Evolutionary conservation across 2,797 vertebrate genomes (phyloP), one percentile per base, ranked within the genome.

Genomic region (Falco peregrinus): DNA sequence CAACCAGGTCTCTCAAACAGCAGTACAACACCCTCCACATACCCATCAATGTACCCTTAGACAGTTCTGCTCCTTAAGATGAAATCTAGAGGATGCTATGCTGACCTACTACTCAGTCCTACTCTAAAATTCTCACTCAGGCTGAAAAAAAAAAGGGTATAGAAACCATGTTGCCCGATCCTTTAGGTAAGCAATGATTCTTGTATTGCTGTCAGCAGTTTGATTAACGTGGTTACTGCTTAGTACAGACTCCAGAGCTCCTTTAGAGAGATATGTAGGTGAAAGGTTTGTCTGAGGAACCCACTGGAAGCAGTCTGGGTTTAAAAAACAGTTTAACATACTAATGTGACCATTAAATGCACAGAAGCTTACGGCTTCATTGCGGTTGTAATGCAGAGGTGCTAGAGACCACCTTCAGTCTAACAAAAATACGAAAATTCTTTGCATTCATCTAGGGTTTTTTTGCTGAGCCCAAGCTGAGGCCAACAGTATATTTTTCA

Each of bases 401-500:
- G 29, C 47, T 65, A 90, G 37, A 35, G 54, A 87, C 31, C 28
- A 76, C 82, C 74, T 88, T 90, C 64, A 19, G 56, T 64, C 65
- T 54, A 83, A 90, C 6, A 77, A 85, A 84, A 43, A 53, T 21
- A 82, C 1, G 21, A 80, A 95, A 94, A 92, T 47, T 48, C n/a
- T 79, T 84, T 79, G 35, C 35, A 41, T 82, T 88, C 75, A 77
- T n/a, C 26, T 11, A 54, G 12, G 22, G 47, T 25, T 95, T 92
- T 92, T 43, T 21, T 68, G 78, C 56, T 31, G 65, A 90, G 86
- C 59, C 78, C 81, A 92, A 35, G 54, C 53, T 71, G 76, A 93
- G 93, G 57, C 64, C 73, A 85, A 43, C 20, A 77, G 84, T 51
- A 87, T 51, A 76, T 87, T 87, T 81, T 92, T 81, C 94, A 92